Conservation (phyloP, 2,113 vertebrate species). For the Pipa parva region DNA sequence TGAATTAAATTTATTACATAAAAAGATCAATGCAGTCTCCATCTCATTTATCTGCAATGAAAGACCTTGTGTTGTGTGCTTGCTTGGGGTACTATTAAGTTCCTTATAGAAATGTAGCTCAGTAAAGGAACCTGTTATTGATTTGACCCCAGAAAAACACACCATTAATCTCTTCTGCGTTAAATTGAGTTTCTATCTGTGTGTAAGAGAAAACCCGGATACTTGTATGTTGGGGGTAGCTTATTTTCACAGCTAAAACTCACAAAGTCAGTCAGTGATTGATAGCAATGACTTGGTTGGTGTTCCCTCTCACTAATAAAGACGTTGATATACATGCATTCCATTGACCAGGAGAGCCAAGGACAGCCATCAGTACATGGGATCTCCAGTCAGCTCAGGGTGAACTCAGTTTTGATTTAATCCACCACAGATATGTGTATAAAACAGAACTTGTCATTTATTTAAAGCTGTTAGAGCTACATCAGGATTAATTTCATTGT, state of each 20-base stretch:
- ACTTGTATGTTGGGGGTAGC: background rate
- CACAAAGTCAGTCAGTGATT: conserved; percentile 19
- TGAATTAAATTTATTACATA: conserved; percentile 54
- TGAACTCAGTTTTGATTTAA: conserved; percentile 15
- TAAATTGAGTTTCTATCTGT: conserved; percentile 54
- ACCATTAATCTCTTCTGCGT: conserved; percentile 51
- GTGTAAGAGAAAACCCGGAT: conserved; percentile 29
- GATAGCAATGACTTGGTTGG: conserved; percentile 7
- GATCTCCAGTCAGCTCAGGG: conserved; percentile 27
- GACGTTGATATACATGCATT: conserved; percentile 15
- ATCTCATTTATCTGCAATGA: conserved; percentile 54
- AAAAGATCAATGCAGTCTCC: conserved; percentile 63
- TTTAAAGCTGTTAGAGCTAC: background rate
- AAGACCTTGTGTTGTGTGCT: conserved; percentile 53
- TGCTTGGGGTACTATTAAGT: conserved; percentile 61
- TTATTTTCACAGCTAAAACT: conserved; percentile 14
- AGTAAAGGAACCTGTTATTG: conserved; percentile 63
- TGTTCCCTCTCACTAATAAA: conserved; percentile 22
- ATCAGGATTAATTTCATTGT: background rate
- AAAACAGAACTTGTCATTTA: conserved; percentile 2
- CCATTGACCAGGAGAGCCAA: conserved; percentile 16
- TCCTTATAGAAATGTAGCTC: conserved; percentile 54
- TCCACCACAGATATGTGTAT: conserved; percentile 14
- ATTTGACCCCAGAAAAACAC: conserved; percentile 52
- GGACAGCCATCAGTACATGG: background rate